Percentiles rank a stretch among this genome's conserved stretches.
phyloP scores from a whole-genome alignment of 2,113 vertebrate genomes.

The Jaculus jaculus region DNA sequence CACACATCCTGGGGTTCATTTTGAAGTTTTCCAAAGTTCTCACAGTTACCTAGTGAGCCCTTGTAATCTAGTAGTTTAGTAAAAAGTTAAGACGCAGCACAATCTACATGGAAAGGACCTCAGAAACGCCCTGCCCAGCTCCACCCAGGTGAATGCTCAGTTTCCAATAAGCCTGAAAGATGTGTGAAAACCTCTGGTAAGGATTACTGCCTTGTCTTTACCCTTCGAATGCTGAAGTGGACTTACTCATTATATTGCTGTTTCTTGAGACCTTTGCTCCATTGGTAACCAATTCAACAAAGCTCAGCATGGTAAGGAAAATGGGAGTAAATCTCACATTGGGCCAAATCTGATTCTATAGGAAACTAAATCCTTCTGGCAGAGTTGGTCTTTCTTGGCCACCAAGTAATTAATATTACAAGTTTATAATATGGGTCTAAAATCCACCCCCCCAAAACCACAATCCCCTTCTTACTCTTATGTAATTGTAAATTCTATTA shows the following conservation, averaged over 20 bases:
- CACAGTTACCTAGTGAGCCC: constrained; percentile 83
- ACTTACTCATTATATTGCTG: neutral
- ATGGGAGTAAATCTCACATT: neutral
- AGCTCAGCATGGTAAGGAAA: neutral
- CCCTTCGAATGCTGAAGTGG: neutral
- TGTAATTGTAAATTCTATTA: neutral
- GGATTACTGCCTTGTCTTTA: neutral
- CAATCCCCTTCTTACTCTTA: neutral
- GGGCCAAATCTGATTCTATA: neutral
- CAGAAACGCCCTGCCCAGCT: no score
- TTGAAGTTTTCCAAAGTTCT: constrained; percentile 79
- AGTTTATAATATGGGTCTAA: neutral
- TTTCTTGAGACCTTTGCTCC: neutral
- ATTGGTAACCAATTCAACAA: neutral
- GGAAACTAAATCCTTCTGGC: neutral
- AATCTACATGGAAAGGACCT: neutral
- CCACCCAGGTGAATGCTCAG: no score
- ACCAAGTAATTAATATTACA: neutral
- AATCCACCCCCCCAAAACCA: neutral
- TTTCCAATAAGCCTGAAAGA: no score
- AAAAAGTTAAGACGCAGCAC: neutral
- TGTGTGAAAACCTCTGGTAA: neutral
- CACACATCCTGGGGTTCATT: neutral
- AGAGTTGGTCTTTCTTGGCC: neutral
- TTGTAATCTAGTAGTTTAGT: constrained; percentile 76